Base-by-base conservation (phyloP, 2,888 invertebrate genomes). In the Xanthorhoe designata region DNA sequence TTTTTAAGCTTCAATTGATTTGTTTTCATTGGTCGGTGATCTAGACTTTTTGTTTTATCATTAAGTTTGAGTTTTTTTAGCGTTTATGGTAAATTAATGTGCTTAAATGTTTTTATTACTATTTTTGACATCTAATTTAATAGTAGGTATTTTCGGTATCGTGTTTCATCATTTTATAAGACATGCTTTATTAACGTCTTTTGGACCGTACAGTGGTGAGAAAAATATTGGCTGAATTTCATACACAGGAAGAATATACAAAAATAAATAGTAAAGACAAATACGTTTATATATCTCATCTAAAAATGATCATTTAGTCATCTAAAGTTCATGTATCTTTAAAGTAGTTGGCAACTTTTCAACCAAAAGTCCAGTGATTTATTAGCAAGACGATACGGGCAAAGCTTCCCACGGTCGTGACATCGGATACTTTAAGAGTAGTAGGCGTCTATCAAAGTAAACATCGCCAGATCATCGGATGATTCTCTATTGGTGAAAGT, bases 21-120 rank as follows among this genome's bases (percentile, higher is more conserved):
- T 83, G 80, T 84, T 85, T 80, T 77, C 82, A 87, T 89, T 89
- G 87, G 87, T 79, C 77, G 81, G 72, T 74, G 69, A 55, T 53
- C 49, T 24, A 55, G 50, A 42, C 9, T 61, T 66, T 66, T 63
- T 55, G 35, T 67, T 56, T 55, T 47, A 66, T 55, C 35, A 50
- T 32, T 56, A 8, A 54, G 19, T 52, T 47, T 52, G 7, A n/a
- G 17, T 15, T 47, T 42, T 45, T 47, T 47, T 53, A 58, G 13
- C 54, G 42, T 64, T 64, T 50, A 64, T 64, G n/a, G 58, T 53
- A 47, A 38, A 53, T 64, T 64, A 49, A 64, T 64, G 19, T 8
- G 29, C 17, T 59, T 45, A 49, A 58, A 63, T 56, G 56, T 51
- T 63, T 62, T 56, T 62, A 62, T 62, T 56, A 42, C 42, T 13